Conservation (phyloP, 2,888 invertebrate genomes). For the Cantharis rustica region DNA sequence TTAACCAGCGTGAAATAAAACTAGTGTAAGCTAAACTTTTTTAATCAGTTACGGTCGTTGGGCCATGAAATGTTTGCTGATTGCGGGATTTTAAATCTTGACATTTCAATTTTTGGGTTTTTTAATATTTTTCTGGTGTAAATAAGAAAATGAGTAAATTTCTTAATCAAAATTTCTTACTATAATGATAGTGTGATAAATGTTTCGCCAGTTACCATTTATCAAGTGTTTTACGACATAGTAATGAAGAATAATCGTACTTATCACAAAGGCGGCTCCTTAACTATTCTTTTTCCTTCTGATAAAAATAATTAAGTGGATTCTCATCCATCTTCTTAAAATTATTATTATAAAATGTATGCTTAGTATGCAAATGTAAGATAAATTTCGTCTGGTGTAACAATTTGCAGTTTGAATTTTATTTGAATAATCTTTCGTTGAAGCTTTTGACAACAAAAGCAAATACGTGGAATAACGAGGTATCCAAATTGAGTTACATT, state of each 20-base stretch:
- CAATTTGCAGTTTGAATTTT: neutral
- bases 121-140: neutral
- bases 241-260: neutral
- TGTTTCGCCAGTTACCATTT: neutral
- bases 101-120: neutral
- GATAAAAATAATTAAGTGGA: neutral
- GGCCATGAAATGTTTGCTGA: neutral
- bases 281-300: neutral
- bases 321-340: neutral
- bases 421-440: neutral
- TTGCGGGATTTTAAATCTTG: neutral
- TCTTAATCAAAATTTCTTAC: neutral
- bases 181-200: neutral
- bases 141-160: neutral
- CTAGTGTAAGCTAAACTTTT: neutral
- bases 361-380: neutral
- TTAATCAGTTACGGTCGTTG: neutral
- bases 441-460: neutral
- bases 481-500: neutral
- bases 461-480: neutral
- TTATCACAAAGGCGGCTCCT: neutral
- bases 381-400: neutral
- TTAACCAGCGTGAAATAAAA: neutral
- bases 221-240: neutral
- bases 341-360: neutral